Conservation (phyloP, 2,797 vertebrate genomes). For the Sebastes vulpes region DNA sequence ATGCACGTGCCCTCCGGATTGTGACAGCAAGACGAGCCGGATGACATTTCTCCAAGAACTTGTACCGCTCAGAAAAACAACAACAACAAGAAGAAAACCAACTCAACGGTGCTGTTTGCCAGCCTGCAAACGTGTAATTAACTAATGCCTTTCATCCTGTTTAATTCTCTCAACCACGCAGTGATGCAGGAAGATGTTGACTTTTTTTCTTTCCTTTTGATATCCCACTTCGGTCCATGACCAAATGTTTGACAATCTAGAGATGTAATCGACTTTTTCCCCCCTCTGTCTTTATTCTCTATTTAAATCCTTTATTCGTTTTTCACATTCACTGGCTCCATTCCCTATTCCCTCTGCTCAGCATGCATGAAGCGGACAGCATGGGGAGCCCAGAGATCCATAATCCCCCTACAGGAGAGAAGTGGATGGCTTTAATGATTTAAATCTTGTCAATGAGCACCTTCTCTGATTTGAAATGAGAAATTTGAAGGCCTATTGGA, state of each 20-base stretch:
- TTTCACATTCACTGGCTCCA: constrained; percentile 63
- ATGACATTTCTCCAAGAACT: constrained; percentile 64
- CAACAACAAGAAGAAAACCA: constrained; percentile 1
- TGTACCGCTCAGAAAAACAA: constrained; percentile 12
- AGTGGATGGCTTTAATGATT: constrained; percentile 86
- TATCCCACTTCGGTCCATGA: constrained; percentile 30
- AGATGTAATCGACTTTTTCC: constrained; percentile 51
- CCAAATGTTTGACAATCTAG: constrained; percentile 67
- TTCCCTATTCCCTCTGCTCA: constrained; percentile 73
- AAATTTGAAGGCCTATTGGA: constrained; percentile 83
- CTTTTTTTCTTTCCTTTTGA: constrained; percentile 32
- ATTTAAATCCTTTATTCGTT: constrained; percentile 67
- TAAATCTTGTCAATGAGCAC: constrained; percentile 84
- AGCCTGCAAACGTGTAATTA: constrained; percentile 22
- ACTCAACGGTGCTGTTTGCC: constrained; percentile 23
- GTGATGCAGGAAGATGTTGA: constrained; percentile 38
- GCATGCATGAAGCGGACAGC: constrained; percentile 78
- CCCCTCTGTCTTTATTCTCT: constrained; percentile 48
- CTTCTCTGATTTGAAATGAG: constrained; percentile 83
- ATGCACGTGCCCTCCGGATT: constrained; percentile 69
- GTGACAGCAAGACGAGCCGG: constrained; percentile 62
- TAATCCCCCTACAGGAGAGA: constrained; percentile 81
- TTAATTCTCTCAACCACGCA: constrained; percentile 40
- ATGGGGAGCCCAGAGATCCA: constrained; percentile 75
- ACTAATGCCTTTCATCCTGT: constrained; percentile 23